These are phyloP conservation scores for Pedetes capensis DNA, from an alignment of 2,113 vertebrate genomes.

Conservation along the genomic window DNA sequence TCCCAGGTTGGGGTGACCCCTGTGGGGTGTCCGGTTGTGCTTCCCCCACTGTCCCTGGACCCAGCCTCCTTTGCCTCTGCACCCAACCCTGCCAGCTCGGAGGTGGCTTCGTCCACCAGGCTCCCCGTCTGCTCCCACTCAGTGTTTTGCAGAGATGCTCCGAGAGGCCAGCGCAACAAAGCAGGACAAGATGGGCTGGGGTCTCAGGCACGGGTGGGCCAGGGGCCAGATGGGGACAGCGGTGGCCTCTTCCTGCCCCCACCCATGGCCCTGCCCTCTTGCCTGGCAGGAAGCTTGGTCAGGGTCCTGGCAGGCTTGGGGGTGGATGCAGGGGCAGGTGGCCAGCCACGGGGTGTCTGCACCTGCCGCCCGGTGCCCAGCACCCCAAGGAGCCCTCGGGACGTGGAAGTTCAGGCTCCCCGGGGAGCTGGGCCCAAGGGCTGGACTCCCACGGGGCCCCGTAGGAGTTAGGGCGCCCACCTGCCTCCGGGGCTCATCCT, in stretches of 20 bases:
- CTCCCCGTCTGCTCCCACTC: fast-evolving
- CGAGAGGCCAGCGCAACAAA: background rate
- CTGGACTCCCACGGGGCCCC: background rate
- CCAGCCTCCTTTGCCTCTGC: fast-evolving
- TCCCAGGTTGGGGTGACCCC: background rate
- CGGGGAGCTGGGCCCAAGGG: background rate
- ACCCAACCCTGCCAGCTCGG: background rate
- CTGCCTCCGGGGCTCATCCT: no score
- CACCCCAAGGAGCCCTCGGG: background rate
- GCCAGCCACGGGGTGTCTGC: background rate
- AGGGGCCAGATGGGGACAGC: background rate
- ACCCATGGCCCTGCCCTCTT: background rate
- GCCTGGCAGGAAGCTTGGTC: background rate
- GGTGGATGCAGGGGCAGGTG: background rate
- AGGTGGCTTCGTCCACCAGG: background rate
- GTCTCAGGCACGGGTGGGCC: background rate
- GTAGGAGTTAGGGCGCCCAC: background rate
- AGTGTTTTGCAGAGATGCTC: background rate
- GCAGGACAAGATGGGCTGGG: background rate
- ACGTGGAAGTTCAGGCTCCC: background rate
- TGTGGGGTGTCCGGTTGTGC: no score
- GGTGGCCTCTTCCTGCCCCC: background rate
- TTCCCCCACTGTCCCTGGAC: background rate
- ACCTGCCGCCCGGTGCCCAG: background rate
- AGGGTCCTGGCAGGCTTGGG: fast-evolving